Percentiles rank a stretch among this genome's conserved stretches.
Conservation (phyloP, 2,797 vertebrate genomes). For the Enteromius trimaculatus region DNA sequence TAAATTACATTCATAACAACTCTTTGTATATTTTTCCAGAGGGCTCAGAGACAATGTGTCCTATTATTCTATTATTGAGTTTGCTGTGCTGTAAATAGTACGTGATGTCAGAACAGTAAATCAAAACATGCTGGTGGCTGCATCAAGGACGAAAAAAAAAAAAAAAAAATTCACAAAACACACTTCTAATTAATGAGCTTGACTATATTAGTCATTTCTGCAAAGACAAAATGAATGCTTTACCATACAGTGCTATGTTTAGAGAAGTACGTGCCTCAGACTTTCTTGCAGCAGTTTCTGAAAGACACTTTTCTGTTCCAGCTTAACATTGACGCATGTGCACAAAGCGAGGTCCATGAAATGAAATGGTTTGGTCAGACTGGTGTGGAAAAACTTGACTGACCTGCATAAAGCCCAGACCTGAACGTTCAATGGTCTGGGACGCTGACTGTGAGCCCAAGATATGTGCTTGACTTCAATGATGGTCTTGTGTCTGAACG, state of each 20-base stretch:
- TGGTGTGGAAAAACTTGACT: slow-evolving; percentile 1
- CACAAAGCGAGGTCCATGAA: slow-evolving; percentile 21
- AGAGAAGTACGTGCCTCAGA: neutral
- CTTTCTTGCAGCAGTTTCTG: neutral
- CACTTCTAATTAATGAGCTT: neutral
- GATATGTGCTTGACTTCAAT: slow-evolving; percentile 11
- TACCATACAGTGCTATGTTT: neutral
- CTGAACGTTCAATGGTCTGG: slow-evolving; percentile 6
- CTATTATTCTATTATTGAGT: slow-evolving; percentile 32
- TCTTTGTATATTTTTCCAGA: slow-evolving; percentile 25
- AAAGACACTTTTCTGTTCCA: slow-evolving; percentile 2
- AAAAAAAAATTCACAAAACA: too few species aligned
- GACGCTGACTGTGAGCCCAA: neutral
- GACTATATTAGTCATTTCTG: neutral
- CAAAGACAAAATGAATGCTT: neutral
- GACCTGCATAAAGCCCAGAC: neutral
- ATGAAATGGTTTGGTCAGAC: slow-evolving; percentile 11
- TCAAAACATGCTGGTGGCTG: slow-evolving; percentile 41
- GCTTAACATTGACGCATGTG: neutral
- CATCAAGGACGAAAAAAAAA: neutral
- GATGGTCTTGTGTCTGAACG: slow-evolving; percentile 4
- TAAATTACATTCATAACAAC: slow-evolving; percentile 32
- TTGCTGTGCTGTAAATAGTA: slow-evolving; percentile 10
- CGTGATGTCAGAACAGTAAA: slow-evolving; percentile 26
- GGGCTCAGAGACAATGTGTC: slow-evolving; percentile 14